Base-by-base conservation (phyloP, 2,888 invertebrate species). In the Thyatira batis region DNA sequence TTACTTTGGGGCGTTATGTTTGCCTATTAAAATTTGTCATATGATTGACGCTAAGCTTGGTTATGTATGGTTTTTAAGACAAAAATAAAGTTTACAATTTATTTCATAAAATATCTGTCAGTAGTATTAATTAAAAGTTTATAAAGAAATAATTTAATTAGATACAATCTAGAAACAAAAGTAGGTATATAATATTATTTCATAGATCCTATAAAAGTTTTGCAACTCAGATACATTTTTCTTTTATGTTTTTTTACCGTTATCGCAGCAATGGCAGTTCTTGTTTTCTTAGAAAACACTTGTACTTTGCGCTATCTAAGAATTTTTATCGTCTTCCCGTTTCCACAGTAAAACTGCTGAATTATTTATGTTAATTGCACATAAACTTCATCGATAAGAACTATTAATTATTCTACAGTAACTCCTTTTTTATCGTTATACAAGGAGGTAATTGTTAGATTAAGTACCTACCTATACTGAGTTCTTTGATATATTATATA, bases 21-120 rank as follows among this genome's bases (percentile, higher is more conserved):
- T 80, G 79, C 74, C 76, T 78, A 73, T 76, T 75, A 73, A 79
- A 74, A 78, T 75, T 67, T 76, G 75, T 80, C 75, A 73, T 69
- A 71, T 78, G 73, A 78, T 73, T 76, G 73, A 75, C 73, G 71
- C 71, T 61, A 55, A 67, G 67, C 59, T 61, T 53, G 43, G n/a
- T 13, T n/a, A 11, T n/a, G 21, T 33, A 46, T 30, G 33, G 45
- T 50, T 44, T 20, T 10, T 20, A 11, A 11, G 43, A 44, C 20
- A 25, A 5, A n/a, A 9, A 8, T 48, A 10, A 28, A 45, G 3
- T 33, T 33, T n/a, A 33, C 20, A 20, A 30, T 30, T 17, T 28
- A 51, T n/a, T n/a, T n/a, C n/a, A n/a, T n/a, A n/a, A n/a, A n/a
- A n/a, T n/a, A n/a, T n/a, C n/a, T n/a, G n/a, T n/a, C n/a, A n/a